These are phyloP conservation scores for Capreolus pygargus DNA, from an alignment of 2,113 vertebrate species.

Conservation along the genomic window DNA sequence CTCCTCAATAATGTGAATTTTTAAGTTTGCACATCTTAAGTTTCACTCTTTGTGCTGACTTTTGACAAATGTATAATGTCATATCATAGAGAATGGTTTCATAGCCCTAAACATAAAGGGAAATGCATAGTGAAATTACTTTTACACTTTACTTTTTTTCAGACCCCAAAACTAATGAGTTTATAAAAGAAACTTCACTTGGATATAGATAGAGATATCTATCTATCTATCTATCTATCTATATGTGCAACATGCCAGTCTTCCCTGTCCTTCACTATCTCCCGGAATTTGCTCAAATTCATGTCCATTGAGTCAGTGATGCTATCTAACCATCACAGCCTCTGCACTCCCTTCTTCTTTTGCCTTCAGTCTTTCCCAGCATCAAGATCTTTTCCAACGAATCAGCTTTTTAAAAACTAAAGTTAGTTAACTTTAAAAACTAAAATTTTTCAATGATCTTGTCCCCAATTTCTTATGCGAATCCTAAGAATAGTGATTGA, in stretches of 20 bases:
- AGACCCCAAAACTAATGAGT: neutral
- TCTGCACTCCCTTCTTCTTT: neutral
- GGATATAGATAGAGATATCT: neutral
- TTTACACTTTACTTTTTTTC: neutral
- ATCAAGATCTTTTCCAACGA: neutral
- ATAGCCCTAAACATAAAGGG: neutral
- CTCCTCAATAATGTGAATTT: slow-evolving; percentile 11
- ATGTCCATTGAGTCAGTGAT: neutral
- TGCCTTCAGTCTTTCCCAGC: neutral
- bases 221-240: neutral
- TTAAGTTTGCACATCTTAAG: neutral
- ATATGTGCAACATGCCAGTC: neutral
- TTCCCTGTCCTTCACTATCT: neutral
- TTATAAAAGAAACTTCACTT: slow-evolving; percentile 35
- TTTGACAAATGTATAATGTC: neutral
- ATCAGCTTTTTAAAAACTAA: neutral
- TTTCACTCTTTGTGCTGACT: slow-evolving; percentile 5
- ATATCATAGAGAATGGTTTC: neutral
- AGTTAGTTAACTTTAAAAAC: slow-evolving; percentile 24
- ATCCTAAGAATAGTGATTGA: neutral
- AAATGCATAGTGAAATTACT: neutral
- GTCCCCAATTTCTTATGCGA: neutral
- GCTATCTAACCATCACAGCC: neutral
- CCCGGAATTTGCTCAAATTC: neutral
- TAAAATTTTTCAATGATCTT: neutral